Percentiles rank a stretch among this genome's conserved stretches.
Conservation (phyloP, 1,140 invertebrate genomes). For the Lerema accius region DNA sequence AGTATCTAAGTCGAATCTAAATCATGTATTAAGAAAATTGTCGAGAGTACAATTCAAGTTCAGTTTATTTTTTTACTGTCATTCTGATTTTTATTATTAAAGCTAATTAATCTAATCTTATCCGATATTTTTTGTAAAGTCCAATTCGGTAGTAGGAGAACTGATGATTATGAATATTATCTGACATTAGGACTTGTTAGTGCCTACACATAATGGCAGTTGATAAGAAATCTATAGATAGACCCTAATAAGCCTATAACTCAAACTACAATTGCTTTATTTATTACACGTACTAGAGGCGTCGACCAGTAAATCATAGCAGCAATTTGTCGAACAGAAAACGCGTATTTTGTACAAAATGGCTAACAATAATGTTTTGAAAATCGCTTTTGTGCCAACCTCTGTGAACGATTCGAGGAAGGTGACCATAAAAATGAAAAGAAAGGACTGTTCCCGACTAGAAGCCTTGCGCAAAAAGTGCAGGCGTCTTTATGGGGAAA, state of each 20-base stretch:
- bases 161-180: too few relatives aligned
- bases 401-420: constrained; percentile 32
- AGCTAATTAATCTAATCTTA: too few relatives aligned
- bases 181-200: too few relatives aligned
- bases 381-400: constrained; percentile 34
- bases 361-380: constrained; percentile 32
- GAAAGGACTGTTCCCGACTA: constrained; percentile 40
- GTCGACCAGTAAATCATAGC: constrained; percentile 23
- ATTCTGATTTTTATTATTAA: too few relatives aligned
- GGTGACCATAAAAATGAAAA: constrained; percentile 40
- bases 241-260: neutral
- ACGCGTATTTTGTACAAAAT: constrained; percentile 38
- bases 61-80: too few relatives aligned
- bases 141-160: too few relatives aligned
- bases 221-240: neutral
- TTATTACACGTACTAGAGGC: constrained; percentile 8
- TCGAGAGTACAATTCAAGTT: too few relatives aligned
- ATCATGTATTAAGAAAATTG: too few relatives aligned
- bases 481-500: constrained; percentile 41
- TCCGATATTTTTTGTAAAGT: too few relatives aligned
- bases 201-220: too few relatives aligned
- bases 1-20: too few relatives aligned
- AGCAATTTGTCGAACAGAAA: constrained; percentile 43
- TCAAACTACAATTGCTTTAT: constrained; percentile 5
- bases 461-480: constrained; percentile 34